A percentile compares a stretch with the other conserved stretches of the same genome.
These are phyloP conservation scores for Eumerus sabulonum DNA, from an alignment of 2,888 invertebrate species.

Conservation along the genomic window DNA sequence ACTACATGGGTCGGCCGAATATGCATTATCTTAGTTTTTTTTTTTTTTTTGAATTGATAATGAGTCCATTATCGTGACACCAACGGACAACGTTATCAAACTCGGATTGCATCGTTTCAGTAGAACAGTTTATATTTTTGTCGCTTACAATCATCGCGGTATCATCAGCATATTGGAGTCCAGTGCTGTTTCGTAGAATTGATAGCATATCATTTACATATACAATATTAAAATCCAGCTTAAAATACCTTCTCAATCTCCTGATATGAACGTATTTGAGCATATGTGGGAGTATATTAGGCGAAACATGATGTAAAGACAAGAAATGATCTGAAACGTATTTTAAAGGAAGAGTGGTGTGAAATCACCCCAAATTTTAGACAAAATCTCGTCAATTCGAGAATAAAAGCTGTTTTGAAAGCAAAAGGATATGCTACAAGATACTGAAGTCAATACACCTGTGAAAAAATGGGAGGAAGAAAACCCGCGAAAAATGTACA, in stretches of 20 bases:
- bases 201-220: too few relatives aligned
- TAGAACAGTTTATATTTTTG: too few relatives aligned
- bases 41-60: too few relatives aligned
- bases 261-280: slow-evolving; percentile 6
- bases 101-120: too few relatives aligned
- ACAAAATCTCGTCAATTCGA: slow-evolving; percentile 10
- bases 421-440: slow-evolving; percentile 3
- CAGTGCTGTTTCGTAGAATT: too few relatives aligned
- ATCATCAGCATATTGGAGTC: too few relatives aligned
- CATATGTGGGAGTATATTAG: slow-evolving; percentile 3
- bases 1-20: too few relatives aligned
- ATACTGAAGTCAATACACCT: slow-evolving; percentile 5
- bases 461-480: neutral
- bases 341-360: slow-evolving; percentile 7
- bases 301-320: neutral
- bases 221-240: slow-evolving; percentile 2
- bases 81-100: too few relatives aligned
- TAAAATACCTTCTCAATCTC: neutral
- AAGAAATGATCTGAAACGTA: slow-evolving; percentile 16
- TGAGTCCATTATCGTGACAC: too few relatives aligned
- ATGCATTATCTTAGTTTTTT: too few relatives aligned
- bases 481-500: too few relatives aligned
- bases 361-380: slow-evolving; percentile 3
- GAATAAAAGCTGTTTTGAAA: slow-evolving; percentile 13
- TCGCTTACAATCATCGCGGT: too few relatives aligned